Base-by-base conservation (phyloP, 2,113 vertebrate genomes). In the Clinocottus analis region DNA sequence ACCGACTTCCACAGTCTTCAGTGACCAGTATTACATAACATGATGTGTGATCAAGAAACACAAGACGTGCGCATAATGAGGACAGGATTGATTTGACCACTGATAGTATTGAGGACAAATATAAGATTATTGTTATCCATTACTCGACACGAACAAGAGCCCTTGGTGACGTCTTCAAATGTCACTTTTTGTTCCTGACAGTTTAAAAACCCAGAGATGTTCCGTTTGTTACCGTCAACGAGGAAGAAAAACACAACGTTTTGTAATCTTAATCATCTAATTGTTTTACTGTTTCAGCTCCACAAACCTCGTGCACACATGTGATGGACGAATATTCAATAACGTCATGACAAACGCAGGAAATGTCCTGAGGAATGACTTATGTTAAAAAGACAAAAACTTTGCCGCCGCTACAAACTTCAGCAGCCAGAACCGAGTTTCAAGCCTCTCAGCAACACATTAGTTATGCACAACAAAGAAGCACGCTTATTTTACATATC, bases 401-500 rank as follows among this genome's bases (percentile, higher is more conserved):
- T 35, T 35, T 6, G 33, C 33, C 4, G n/a, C 37, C 33, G 16
- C 23, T 19, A 4, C 2, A 1, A 5, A 51, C 7, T 19, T 5
- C 19, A 39, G 47, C 25, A 63, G 5, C 16, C n/a, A 29, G 8
- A 17, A 61, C 2, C 41, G 4, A 19, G n/a, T 21, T 7, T 13
- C 29, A 16, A 25, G 4, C 16, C 11, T 21, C 4, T 43, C 2
- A 47, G n/a, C 35, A 14, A 29, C n/a, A 49, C 19, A 70, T 35
- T 3, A 69, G 16, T 29, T 17, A 33, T 29, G 16, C 25, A 39
- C 3, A 29, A 51, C 4, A 45, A 65, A 55, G 7, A 41, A 11
- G 41, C 25, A 29, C n/a, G 39, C 19, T 43, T 58, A n/a, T 41
- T 75, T 64, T 43, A 45, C 70, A 35, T 17, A 63, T 62, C 6